Evolutionary conservation across 1,140 invertebrate species (phyloP).

Genomic region (Ceratitis capitata): DNA sequence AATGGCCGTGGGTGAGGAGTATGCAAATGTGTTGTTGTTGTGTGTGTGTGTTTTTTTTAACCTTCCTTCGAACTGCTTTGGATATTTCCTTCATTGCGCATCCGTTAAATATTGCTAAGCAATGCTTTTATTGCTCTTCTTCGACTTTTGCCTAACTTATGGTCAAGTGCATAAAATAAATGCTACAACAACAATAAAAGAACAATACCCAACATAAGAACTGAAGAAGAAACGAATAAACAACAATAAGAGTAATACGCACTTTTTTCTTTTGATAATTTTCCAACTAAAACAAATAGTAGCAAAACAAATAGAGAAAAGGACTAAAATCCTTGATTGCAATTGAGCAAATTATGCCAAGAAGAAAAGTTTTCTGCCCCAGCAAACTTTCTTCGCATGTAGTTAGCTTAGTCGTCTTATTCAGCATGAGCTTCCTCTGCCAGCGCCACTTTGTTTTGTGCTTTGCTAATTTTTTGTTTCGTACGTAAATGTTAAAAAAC

Average conservation of each 20-base stretch:
- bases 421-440: not conserved
- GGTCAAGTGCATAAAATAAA: conserved; percentile 18
- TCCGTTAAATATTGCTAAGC: not conserved
- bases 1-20: not conserved
- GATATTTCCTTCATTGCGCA: not conserved
- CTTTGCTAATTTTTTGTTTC: conserved; percentile 10
- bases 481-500: not conserved
- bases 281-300: not conserved
- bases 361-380: not conserved
- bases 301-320: not conserved
- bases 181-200: not conserved
- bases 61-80: too few species aligned
- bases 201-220: not conserved
- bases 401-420: not conserved
- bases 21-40: not conserved
- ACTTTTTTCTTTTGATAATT: too few species aligned
- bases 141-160: not conserved
- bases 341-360: conserved; percentile 18
- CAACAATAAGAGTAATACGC: conserved; percentile 12
- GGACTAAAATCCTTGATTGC: conserved; percentile 26
- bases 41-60: too few species aligned
- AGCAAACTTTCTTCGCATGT: not conserved
- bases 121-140: not conserved
- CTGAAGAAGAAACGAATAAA: not conserved
- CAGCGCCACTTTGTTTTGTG: not conserved